phyloP scores from a whole-genome alignment of 2,888 invertebrate species.

The Heliconius ismenius region DNA sequence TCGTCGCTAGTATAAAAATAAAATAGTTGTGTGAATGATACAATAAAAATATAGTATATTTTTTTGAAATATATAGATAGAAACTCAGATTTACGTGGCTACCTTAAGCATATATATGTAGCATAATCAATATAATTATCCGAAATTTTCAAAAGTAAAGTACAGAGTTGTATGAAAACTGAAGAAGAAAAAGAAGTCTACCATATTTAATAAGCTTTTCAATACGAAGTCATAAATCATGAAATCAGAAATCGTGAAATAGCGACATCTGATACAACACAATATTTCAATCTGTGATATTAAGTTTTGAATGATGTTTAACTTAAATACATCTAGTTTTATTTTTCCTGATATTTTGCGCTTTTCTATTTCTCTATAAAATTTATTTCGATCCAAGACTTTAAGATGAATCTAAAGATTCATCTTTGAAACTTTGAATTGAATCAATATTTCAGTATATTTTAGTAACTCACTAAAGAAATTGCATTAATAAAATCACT shows the following conservation, averaged over 20 bases:
- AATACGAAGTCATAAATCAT: too few species aligned
- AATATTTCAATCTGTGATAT: conserved; percentile 7
- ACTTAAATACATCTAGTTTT: neutral
- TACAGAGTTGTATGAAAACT: neutral
- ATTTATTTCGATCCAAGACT: conserved; percentile 1
- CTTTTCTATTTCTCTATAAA: neutral
- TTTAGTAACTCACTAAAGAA: neutral
- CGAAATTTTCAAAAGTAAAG: neutral
- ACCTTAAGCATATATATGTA: neutral
- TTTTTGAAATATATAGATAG: neutral
- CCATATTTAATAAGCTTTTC: neutral
- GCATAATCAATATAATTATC: neutral
- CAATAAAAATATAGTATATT: neutral
- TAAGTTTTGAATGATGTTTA: neutral
- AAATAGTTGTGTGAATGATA: neutral
- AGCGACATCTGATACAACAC: neutral
- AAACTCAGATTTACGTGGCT: neutral
- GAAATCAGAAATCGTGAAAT: neutral
- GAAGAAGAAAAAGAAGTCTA: neutral
- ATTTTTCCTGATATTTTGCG: neutral
- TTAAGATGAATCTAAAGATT: neutral
- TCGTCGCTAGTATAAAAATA: neutral
- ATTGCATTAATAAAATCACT: neutral
- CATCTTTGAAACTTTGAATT: conserved; percentile 12
- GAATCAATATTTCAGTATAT: conserved; percentile 3